Evolutionary conservation across 2,888 invertebrate genomes (phyloP), one percentile per base, ranked within the genome.

Genomic region (Oegoconia quadripuncta): DNA sequence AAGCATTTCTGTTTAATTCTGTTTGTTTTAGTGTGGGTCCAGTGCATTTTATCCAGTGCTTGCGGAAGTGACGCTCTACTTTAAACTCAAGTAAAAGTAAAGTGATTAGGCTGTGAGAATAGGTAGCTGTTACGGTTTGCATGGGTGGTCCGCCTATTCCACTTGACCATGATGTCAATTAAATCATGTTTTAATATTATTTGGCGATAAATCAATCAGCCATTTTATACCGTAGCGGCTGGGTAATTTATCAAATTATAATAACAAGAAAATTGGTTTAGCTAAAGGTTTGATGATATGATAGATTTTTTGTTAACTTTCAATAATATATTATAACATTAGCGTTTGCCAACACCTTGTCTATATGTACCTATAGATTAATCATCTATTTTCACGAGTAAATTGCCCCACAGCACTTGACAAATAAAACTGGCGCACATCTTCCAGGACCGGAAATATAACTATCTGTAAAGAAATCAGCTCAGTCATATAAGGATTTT

Each of bases 51-150:
- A 45, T 38, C 44, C 44, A 33, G 34, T 20, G 22, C 14, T 12
- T 46, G 41, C 70, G 73, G 72, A 74, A 70, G 68, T 69, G 47
- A 48, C 52, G 68, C 40, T 50, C 72, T 42, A 67, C 60, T 63
- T 74, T 51, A 44, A 37, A 37, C 48, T 53, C 44, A 51, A 55
- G 41, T 64, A 60, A 59, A 62, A 60, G 58, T 56, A 49, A 46
- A 45, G 36, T 47, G 46, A 42, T 51, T 56, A 43, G 50, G 42
- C 59, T 64, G 63, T 64, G 68, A 68, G 64, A 71, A 59, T 62
- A 55, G 53, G 58, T 59, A 65, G 59, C 62, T 52, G 64, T 58
- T 63, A 62, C 51, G 55, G 47, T 64, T 59, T 56, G 48, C 56
- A 60, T 60, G 67, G 69, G 67, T 63, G 72, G 70, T 71, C 68